Conservation (phyloP, 1,140 invertebrate species). For the Brachionus plicatilis region DNA sequence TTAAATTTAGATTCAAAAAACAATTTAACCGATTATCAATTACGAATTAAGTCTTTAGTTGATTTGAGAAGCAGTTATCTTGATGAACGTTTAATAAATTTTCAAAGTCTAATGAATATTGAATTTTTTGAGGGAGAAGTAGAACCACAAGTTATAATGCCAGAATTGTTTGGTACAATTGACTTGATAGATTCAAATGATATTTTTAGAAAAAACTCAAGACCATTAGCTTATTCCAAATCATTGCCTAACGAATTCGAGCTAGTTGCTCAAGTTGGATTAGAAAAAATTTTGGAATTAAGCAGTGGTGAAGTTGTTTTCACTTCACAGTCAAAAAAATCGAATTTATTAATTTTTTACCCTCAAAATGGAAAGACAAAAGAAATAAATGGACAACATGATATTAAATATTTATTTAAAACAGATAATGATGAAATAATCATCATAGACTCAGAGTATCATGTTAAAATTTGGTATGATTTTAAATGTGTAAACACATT, state of each 20-base stretch:
- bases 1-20: neutral
- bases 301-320: neutral
- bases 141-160: neutral
- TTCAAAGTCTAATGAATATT: too few relatives aligned
- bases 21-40: too few relatives aligned
- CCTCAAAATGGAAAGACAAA: neutral
- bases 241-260: neutral
- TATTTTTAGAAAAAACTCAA: too few relatives aligned
- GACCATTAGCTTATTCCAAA: too few relatives aligned
- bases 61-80: too few relatives aligned
- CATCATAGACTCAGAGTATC: neutral
- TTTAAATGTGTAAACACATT: neutral
- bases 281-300: neutral
- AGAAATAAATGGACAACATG: neutral
- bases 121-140: neutral
- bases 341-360: neutral
- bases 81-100: too few relatives aligned
- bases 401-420: neutral
- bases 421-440: neutral
- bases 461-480: neutral
- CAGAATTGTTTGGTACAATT: too few relatives aligned
- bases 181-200: too few relatives aligned
- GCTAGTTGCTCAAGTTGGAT: neutral
- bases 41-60: too few relatives aligned
- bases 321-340: neutral